These are phyloP conservation scores for Tholera decimalis DNA, from an alignment of 2,888 invertebrate species.

Conservation along the genomic window DNA sequence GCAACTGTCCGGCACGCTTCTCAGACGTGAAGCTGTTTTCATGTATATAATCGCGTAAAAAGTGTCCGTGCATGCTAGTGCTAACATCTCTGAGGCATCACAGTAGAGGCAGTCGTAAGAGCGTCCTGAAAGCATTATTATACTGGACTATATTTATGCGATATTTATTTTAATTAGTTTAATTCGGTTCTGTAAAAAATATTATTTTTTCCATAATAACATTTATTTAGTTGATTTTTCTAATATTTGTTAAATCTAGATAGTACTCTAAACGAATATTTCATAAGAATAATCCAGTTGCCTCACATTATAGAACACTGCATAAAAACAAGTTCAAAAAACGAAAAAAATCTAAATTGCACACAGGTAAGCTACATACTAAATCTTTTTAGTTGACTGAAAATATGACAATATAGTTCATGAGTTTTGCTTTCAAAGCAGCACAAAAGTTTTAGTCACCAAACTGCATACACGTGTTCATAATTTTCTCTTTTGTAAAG, in stretches of 20 bases:
- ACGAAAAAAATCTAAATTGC: constrained; percentile 1
- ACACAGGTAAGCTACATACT: constrained; percentile 1
- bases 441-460: constrained; percentile 32
- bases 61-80: too few species aligned
- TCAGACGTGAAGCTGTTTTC: too few species aligned
- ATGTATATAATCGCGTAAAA: too few species aligned
- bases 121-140: too few species aligned
- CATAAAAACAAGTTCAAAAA: not conserved
- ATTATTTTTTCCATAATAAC: not conserved
- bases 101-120: too few species aligned
- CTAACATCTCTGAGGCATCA: too few species aligned
- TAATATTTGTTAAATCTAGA: not conserved
- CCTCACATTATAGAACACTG: not conserved
- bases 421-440: constrained; percentile 33
- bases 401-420: constrained; percentile 18
- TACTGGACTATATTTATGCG: too few species aligned
- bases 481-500: constrained; percentile 42
- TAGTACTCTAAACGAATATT: not conserved
- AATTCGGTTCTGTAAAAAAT: not conserved
- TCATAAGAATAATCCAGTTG: not conserved
- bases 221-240: not conserved
- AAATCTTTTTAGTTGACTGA: constrained; percentile 15
- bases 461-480: constrained; percentile 38
- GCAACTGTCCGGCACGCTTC: too few species aligned
- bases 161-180: not conserved